phyloP scores from a whole-genome alignment of 2,113 vertebrate species.

The Bucco capensis region DNA sequence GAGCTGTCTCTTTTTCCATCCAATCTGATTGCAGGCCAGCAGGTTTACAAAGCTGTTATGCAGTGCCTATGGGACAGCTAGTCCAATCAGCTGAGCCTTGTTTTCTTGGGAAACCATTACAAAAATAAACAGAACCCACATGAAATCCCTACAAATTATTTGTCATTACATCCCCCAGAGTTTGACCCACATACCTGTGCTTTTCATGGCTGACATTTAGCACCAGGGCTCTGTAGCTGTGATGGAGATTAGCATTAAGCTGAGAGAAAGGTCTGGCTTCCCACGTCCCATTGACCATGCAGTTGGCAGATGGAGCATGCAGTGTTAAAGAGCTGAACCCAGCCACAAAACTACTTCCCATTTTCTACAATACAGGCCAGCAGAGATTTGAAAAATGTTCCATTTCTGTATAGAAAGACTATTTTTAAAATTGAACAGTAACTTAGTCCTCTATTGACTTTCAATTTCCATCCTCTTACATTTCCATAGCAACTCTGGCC shows the following conservation, averaged over 20 bases:
- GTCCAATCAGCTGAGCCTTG: neutral
- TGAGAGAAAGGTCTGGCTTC: neutral
- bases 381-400: constrained; percentile 51
- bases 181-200: neutral
- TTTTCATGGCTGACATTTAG: neutral
- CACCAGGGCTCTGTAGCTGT: neutral
- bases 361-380: constrained; percentile 24
- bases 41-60: neutral
- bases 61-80: neutral
- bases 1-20: neutral
- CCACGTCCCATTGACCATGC: neutral
- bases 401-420: constrained; percentile 30
- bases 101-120: neutral
- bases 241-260: neutral
- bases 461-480: constrained; percentile 68
- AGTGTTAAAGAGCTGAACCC: neutral
- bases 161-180: neutral
- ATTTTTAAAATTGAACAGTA: constrained; percentile 64
- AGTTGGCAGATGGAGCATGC: neutral
- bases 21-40: neutral
- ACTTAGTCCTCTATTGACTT: constrained; percentile 76
- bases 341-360: constrained; percentile 27
- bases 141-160: neutral
- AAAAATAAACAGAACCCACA: neutral
- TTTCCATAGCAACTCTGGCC: constrained; percentile 76